Conservation (phyloP, 1,140 invertebrate species). For the Oppia nitens region DNA sequence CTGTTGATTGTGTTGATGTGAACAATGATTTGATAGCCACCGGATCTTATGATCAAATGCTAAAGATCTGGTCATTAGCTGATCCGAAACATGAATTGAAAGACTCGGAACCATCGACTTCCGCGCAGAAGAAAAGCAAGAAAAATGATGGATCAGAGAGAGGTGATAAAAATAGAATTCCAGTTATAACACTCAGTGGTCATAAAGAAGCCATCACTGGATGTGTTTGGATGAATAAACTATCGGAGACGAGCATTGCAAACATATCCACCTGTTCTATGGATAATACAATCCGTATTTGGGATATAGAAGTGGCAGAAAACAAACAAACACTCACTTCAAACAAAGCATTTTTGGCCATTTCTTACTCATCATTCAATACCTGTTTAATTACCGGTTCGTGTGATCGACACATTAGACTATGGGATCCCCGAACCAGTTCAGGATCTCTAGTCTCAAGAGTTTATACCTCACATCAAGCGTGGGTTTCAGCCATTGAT, state of each 20-base stretch:
- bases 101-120: conserved; percentile 11
- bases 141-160: conserved; percentile 13
- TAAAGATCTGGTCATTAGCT: conserved; percentile 39
- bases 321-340: conserved; percentile 31
- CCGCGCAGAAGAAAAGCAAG: background rate
- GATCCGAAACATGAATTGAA: conserved; percentile 14
- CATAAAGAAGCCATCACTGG: conserved; percentile 78
- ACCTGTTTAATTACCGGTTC: conserved; percentile 62
- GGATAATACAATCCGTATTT: conserved; percentile 88
- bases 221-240: conserved; percentile 49
- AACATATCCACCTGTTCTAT: conserved; percentile 60
- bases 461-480: conserved; percentile 70
- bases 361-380: conserved; percentile 60
- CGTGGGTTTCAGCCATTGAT: conserved; percentile 72
- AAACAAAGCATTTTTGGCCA: conserved; percentile 76
- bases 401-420: conserved; percentile 66
- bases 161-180: conserved; percentile 29
- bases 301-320: conserved; percentile 70
- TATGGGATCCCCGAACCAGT: conserved; percentile 77
- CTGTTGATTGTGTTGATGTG: conserved; percentile 59
- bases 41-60: conserved; percentile 65
- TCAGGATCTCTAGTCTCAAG: conserved; percentile 71
- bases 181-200: conserved; percentile 69
- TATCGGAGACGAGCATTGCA: conserved; percentile 25
- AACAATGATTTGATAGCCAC: conserved; percentile 47